A percentile compares a stretch with the other conserved stretches of the same genome.
phyloP scores from a whole-genome alignment of 92 coral and sea anemone genomes.

The Micromussa lordhowensis region DNA sequence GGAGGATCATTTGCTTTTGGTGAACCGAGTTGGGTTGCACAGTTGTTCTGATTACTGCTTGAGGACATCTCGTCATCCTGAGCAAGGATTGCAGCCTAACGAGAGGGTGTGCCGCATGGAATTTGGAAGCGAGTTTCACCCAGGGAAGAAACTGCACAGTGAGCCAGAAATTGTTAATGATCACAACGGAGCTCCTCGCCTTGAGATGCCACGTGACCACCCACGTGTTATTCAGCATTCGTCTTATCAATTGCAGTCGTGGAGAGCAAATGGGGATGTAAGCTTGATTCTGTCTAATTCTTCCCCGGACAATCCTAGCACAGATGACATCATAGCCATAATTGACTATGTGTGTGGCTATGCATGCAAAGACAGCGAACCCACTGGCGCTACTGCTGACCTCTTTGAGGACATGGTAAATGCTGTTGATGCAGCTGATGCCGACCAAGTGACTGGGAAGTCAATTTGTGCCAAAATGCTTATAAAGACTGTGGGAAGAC shows the following conservation, averaged over 20 bases:
- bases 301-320: slow-evolving; percentile 45
- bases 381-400: slow-evolving; percentile 58
- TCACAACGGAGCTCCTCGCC: slow-evolving; percentile 24
- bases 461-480: slow-evolving; percentile 50
- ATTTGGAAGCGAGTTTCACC: slow-evolving; percentile 45
- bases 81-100: slow-evolving; percentile 47
- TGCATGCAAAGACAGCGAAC: slow-evolving; percentile 56
- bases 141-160: slow-evolving; percentile 15
- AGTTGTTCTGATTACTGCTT: slow-evolving; percentile 40
- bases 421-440: slow-evolving; percentile 39
- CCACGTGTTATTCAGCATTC: slow-evolving; percentile 40
- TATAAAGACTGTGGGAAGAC: slow-evolving; percentile 40
- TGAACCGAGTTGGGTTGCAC: slow-evolving; percentile 44
- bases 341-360: slow-evolving; percentile 44
- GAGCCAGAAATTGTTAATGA: not conserved
- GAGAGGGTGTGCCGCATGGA: slow-evolving; percentile 55
- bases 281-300: slow-evolving; percentile 37
- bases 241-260: slow-evolving; percentile 8
- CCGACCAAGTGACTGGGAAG: slow-evolving; percentile 5
- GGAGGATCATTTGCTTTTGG: slow-evolving; percentile 47
- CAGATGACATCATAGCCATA: slow-evolving; percentile 49
- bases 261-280: slow-evolving; percentile 30
- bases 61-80: slow-evolving; percentile 42
- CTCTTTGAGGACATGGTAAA: slow-evolving; percentile 55
- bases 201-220: slow-evolving; percentile 48